phyloP scores from a whole-genome alignment of 2,888 invertebrate species.

The Tetrapedia diversipes region DNA sequence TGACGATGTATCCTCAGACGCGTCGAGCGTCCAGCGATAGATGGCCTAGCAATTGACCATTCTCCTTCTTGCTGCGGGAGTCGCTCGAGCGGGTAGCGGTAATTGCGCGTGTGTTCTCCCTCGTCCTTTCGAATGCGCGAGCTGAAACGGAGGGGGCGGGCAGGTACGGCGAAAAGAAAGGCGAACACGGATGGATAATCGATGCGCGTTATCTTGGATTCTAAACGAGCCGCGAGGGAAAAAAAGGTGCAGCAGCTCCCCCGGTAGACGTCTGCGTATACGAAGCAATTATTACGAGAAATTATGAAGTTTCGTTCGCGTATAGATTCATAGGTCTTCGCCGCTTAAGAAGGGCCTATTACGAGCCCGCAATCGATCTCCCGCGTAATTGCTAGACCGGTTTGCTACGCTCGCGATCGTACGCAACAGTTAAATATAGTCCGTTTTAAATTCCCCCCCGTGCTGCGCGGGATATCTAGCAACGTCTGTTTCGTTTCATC shows the following conservation, averaged over 20 bases:
- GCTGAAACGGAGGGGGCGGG: too few relatives aligned
- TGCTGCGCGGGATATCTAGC: slow-evolving; percentile 34
- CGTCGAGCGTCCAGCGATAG: slow-evolving; percentile 38
- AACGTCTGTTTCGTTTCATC: slow-evolving; percentile 43
- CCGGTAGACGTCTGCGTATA: slow-evolving; percentile 38
- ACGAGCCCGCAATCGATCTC: slow-evolving; percentile 66
- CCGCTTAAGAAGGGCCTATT: slow-evolving; percentile 54
- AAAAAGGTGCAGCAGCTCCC: not conserved
- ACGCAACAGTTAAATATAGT: slow-evolving; percentile 52
- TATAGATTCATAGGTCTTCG: slow-evolving; percentile 36
- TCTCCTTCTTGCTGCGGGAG: slow-evolving; percentile 9
- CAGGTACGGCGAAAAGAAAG: not conserved
- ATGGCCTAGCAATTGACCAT: slow-evolving; percentile 22
- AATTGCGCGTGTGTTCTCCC: slow-evolving; percentile 17
- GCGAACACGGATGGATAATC: not conserved
- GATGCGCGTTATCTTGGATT: not conserved
- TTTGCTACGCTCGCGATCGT: slow-evolving; percentile 52
- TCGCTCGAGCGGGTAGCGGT: slow-evolving; percentile 15
- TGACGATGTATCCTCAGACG: slow-evolving; percentile 24
- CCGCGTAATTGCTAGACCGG: slow-evolving; percentile 65
- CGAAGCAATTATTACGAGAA: slow-evolving; percentile 55
- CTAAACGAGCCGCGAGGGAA: not conserved
- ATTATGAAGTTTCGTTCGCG: slow-evolving; percentile 57
- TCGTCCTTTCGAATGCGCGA: not conserved
- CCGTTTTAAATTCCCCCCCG: slow-evolving; percentile 39